Evolutionary conservation across 2,888 invertebrate genomes (phyloP).

Genomic region (Callosobruchus maculatus): DNA sequence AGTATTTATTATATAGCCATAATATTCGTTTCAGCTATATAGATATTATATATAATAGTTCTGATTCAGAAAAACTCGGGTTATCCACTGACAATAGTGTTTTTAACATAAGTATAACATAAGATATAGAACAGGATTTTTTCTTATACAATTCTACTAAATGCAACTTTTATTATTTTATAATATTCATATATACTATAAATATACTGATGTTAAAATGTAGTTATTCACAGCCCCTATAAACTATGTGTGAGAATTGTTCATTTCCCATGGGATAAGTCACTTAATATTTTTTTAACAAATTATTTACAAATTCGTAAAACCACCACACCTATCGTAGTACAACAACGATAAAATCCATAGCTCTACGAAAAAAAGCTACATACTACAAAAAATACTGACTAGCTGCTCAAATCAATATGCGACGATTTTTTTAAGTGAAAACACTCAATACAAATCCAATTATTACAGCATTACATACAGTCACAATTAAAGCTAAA

Average conservation of each 20-base stretch:
- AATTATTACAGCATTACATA: background rate
- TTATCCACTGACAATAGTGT: constrained; percentile 7
- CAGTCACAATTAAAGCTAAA: background rate
- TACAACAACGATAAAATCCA: background rate
- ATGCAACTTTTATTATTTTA: constrained; percentile 15
- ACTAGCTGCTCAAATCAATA: constrained; percentile 1
- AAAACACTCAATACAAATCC: background rate
- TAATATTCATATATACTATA: background rate
- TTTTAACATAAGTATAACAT: constrained; percentile 18
- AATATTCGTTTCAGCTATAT: constrained; percentile 25
- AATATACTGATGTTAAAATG: constrained; percentile 1
- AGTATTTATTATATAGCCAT: constrained; percentile 22
- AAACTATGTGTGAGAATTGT: constrained; percentile 24
- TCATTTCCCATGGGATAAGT: background rate
- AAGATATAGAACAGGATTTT: constrained; percentile 19
- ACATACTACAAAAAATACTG: background rate
- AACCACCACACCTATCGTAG: background rate
- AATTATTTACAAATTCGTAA: background rate
- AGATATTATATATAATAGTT: constrained; percentile 24
- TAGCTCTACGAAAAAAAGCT: background rate
- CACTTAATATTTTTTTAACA: constrained; percentile 1
- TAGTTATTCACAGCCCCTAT: constrained; percentile 37
- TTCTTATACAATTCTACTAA: constrained; percentile 14
- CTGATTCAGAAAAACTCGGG: constrained; percentile 20
- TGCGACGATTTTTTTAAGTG: background rate